A percentile compares a stretch with the other conserved stretches of the same genome.
These are phyloP conservation scores for Dryobota labecula DNA, from an alignment of 2,888 invertebrate species.

Conservation along the genomic window DNA sequence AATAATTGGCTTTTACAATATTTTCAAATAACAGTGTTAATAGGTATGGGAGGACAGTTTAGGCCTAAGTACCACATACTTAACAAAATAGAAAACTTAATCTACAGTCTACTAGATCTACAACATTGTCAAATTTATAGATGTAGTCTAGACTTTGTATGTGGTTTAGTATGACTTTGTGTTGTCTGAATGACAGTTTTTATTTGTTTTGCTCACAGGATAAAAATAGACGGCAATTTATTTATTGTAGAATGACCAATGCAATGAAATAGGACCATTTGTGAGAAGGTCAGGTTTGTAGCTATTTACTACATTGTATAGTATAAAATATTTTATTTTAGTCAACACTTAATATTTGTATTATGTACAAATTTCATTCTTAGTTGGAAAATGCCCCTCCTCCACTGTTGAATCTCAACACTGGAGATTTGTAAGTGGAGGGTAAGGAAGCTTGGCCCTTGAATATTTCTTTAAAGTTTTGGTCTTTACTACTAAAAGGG, in stretches of 20 bases:
- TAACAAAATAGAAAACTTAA: too few species aligned
- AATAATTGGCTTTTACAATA: too few species aligned
- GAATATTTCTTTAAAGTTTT: background rate
- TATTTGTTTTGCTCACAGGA: background rate
- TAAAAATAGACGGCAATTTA: constrained; percentile 38
- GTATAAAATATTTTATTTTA: too few species aligned
- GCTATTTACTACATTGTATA: constrained; percentile 15
- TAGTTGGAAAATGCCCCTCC: background rate
- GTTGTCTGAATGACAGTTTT: constrained; percentile 18
- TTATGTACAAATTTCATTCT: background rate
- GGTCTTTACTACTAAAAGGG: background rate
- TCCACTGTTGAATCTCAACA: too few species aligned
- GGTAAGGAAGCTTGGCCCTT: background rate
- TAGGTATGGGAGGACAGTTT: too few species aligned
- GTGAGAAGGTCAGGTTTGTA: constrained; percentile 23
- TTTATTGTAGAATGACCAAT: constrained; percentile 21
- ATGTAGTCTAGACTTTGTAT: background rate
- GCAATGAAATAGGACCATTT: constrained; percentile 10
- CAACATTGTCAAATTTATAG: too few species aligned
- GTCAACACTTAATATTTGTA: constrained; percentile 8
- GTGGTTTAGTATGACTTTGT: background rate
- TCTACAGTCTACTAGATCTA: too few species aligned
- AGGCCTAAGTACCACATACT: too few species aligned
- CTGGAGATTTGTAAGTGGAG: background rate
- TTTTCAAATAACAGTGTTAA: too few species aligned